Evolutionary conservation across 1,140 invertebrate species (phyloP).

Genomic region (Matsumurasca onukii): DNA sequence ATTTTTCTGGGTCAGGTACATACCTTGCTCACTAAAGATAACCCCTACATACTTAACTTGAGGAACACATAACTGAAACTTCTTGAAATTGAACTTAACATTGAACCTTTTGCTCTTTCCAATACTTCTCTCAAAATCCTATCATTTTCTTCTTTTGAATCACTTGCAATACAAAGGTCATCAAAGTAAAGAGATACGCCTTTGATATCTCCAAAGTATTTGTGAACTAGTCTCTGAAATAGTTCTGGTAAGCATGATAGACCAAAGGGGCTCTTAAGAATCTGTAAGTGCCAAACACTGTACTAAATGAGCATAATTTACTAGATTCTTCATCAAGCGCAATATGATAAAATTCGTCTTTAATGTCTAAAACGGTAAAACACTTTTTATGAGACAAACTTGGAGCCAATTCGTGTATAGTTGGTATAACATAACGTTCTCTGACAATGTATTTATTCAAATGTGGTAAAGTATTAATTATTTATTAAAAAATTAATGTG

Average conservation of each 20-base stretch:
- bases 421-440: not conserved
- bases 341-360: not conserved
- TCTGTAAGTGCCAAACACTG: conserved; percentile 43
- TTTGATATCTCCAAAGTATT: conserved; percentile 41
- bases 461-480: too few relatives aligned
- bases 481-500: too few relatives aligned
- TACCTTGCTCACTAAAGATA: conserved; percentile 35
- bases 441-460: too few relatives aligned
- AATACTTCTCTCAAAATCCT: conserved; percentile 44
- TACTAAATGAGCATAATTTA: conserved; percentile 41
- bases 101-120: conserved; percentile 33
- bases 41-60: conserved; percentile 41
- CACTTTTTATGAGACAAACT: not conserved
- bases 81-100: conserved; percentile 42
- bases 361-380: too few relatives aligned
- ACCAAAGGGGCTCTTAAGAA: too few relatives aligned
- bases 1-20: conserved; percentile 36
- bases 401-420: not conserved
- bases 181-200: conserved; percentile 44
- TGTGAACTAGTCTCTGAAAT: too few relatives aligned
- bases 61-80: conserved; percentile 36
- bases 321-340: not conserved
- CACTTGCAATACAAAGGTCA: conserved; percentile 43
- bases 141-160: conserved; percentile 42
- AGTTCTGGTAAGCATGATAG: too few relatives aligned